Base-by-base conservation (phyloP, 1,140 invertebrate genomes). In the Hyles vespertilio region DNA sequence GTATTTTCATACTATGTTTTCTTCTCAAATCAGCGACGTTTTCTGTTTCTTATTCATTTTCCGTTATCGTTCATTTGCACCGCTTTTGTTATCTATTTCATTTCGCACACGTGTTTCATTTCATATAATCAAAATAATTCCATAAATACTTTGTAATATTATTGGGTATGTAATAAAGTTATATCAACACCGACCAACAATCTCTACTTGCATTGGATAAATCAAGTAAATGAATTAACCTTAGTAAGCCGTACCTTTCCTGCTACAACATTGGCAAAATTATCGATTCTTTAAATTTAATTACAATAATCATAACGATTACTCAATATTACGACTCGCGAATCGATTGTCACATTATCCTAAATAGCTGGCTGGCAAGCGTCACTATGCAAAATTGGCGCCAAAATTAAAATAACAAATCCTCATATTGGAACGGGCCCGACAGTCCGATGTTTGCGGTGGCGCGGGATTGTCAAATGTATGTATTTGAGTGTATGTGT, bases 341-440 rank as follows among this genome's bases (percentile, higher is more conserved):
- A 48, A 45, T 52, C 49, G 54, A 57, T 61, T 45, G 61, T 58
- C 61, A 53, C 55, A 56, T 40, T 40, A 50, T 44, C 34, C 40
- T 36, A 8, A 44, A 44, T 54, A 44, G 34, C 52, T 84, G 73
- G 78, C 77, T 72, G 77, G 72, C 62, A 55, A 76, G 65, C 77
- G 73, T 78, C 77, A 79, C 72, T 59, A 63, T 58, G 72, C 59
- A 70, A 72, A 83, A 74, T 77, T 82, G 81, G 85, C 85, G 83
- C 83, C 81, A 86, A 85, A 84, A 77, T 80, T 88, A 88, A 88
- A 88, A 86, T 86, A 86, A 88, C 77, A 85, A 85, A 84, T 77
- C 72, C 65, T 83, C 83, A 81, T 76, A 84, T 82, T 88, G 86
- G 77, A 83, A 88, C 84, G 81, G 69, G 47, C 61, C 56, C 79